Conservation (phyloP, 2,888 invertebrate genomes). For the Teleiodes luculella region DNA sequence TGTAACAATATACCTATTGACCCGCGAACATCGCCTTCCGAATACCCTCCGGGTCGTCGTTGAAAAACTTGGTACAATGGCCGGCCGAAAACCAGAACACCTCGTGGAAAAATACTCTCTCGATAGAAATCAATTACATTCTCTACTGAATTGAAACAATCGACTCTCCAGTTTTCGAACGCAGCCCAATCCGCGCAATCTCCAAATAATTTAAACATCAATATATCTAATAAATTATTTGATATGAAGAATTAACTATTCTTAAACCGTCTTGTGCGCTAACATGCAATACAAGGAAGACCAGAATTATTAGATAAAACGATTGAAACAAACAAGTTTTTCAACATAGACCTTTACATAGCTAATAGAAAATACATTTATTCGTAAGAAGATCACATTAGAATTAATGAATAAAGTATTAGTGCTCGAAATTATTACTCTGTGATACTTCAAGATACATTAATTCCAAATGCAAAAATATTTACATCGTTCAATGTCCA, state of each 20-base stretch:
- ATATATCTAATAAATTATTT: slow-evolving; percentile 56
- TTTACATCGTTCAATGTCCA: slow-evolving; percentile 48
- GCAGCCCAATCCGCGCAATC: slow-evolving; percentile 38
- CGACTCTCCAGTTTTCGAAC: slow-evolving; percentile 15
- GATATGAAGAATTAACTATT: slow-evolving; percentile 68
- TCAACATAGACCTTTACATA: slow-evolving; percentile 49
- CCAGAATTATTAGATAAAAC: slow-evolving; percentile 48
- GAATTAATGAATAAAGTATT: slow-evolving; percentile 55
- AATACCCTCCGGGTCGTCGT: slow-evolving; percentile 39
- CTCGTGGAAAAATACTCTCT: slow-evolving; percentile 8
- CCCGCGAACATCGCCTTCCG: slow-evolving; percentile 20
- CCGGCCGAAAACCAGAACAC: background rate
- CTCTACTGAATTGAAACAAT: background rate
- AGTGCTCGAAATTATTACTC: slow-evolving; percentile 61
- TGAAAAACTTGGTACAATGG: slow-evolving; percentile 52
- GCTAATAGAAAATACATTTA: slow-evolving; percentile 43
- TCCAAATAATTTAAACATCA: slow-evolving; percentile 39
- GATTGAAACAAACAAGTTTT: slow-evolving; percentile 55
- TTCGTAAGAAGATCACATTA: slow-evolving; percentile 56
- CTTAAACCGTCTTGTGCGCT: slow-evolving; percentile 69
- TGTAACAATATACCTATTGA: slow-evolving; percentile 53
- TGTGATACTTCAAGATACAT: slow-evolving; percentile 66
- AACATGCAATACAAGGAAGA: slow-evolving; percentile 70
- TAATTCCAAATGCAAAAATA: slow-evolving; percentile 68
- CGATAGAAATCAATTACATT: background rate